phyloP scores from a whole-genome alignment of 2,113 vertebrate genomes.

The Engraulis encrasicolus region DNA sequence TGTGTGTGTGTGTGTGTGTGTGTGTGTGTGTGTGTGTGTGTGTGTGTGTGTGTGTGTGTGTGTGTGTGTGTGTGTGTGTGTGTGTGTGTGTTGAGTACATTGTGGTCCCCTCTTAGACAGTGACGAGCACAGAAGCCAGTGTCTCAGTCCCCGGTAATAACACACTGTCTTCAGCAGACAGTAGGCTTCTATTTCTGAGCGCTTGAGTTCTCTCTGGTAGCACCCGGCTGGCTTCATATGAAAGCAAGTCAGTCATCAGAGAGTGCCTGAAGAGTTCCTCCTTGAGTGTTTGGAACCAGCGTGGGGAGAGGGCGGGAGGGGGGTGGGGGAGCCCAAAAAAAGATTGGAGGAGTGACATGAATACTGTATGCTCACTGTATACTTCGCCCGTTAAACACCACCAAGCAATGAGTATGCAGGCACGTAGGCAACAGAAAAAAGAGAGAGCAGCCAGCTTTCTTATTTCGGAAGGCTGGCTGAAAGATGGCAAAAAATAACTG shows the following conservation, averaged over 20 bases:
- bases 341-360: neutral
- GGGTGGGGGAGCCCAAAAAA: neutral
- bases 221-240: neutral
- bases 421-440: neutral
- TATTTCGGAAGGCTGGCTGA: neutral
- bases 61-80: no score
- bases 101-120: neutral
- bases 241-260: constrained; percentile 12
- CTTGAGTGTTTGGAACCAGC: neutral
- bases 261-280: neutral
- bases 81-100: neutral
- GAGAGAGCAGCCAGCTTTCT: neutral
- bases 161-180: constrained; percentile 31
- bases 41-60: no score
- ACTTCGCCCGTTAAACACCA: neutral
- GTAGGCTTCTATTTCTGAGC: neutral
- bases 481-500: neutral
- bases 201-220: neutral
- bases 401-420: neutral
- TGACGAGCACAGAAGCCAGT: neutral
- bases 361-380: neutral
- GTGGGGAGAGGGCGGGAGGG: no score
- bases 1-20: no score
- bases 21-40: no score
- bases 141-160: neutral